Evolutionary conservation across 1,140 invertebrate species (phyloP).

Genomic region (Luehdorfia chinensis): DNA sequence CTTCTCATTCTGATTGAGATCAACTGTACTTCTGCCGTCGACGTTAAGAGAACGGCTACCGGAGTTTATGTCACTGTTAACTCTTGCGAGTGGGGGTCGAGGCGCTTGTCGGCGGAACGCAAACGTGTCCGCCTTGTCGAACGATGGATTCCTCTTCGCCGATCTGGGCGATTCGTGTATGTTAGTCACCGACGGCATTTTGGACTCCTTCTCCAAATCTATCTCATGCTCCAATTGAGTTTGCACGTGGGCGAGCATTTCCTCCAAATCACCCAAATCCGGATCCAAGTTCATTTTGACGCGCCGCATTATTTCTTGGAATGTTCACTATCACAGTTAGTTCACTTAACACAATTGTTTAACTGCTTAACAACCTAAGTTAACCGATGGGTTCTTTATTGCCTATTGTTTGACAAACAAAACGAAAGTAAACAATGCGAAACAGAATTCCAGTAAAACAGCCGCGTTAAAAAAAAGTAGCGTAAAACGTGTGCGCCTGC

Average conservation of each 20-base stretch:
- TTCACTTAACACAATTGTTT: slow-evolving; percentile 18
- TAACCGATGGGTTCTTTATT: slow-evolving; percentile 24
- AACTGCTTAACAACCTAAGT: slow-evolving; percentile 16
- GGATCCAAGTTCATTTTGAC: slow-evolving; percentile 59
- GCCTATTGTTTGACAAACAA: slow-evolving; percentile 12
- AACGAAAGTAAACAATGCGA: slow-evolving; percentile 15
- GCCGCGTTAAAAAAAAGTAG: not conserved
- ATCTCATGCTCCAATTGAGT: slow-evolving; percentile 71
- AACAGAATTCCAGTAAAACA: slow-evolving; percentile 15
- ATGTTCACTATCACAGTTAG: slow-evolving; percentile 27
- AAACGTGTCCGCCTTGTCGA: slow-evolving; percentile 37
- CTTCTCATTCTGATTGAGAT: slow-evolving; percentile 29
- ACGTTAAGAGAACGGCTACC: slow-evolving; percentile 22
- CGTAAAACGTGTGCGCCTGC: slow-evolving; percentile 30
- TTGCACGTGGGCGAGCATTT: slow-evolving; percentile 71
- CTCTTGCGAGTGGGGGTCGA: slow-evolving; percentile 35
- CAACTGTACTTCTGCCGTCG: slow-evolving; percentile 34
- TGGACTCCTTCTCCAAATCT: slow-evolving; percentile 53
- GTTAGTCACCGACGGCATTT: slow-evolving; percentile 52
- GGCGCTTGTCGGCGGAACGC: slow-evolving; percentile 39
- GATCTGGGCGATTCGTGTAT: slow-evolving; percentile 60
- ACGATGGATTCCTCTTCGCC: slow-evolving; percentile 42
- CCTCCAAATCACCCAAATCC: slow-evolving; percentile 68
- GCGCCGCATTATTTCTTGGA: slow-evolving; percentile 58
- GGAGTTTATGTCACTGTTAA: slow-evolving; percentile 38